phyloP scores from a whole-genome alignment of 2,888 invertebrate species.

The Pocota personata region DNA sequence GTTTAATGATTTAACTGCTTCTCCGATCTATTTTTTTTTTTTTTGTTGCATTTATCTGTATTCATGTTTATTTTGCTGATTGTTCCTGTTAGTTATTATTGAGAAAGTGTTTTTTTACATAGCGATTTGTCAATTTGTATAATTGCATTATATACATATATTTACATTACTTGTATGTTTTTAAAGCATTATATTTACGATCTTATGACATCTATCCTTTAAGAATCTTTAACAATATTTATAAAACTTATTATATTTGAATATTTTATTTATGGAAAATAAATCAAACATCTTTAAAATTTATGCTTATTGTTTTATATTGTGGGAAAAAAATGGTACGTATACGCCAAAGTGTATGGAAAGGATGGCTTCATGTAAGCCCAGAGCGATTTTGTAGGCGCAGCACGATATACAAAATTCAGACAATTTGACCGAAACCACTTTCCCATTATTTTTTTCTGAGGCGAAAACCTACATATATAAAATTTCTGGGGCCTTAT shows the following conservation, averaged over 20 bases:
- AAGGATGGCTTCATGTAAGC: too few species aligned
- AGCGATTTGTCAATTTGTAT: conserved; percentile 48
- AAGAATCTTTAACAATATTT: conserved; percentile 55
- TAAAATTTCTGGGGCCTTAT: too few species aligned
- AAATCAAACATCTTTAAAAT: conserved; percentile 48
- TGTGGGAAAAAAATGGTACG: too few species aligned
- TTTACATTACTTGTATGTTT: conserved; percentile 32
- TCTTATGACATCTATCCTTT: conserved; percentile 66
- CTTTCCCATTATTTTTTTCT: too few species aligned
- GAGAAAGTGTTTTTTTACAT: background rate
- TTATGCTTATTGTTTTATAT: background rate
- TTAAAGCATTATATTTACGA: conserved; percentile 33
- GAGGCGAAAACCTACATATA: too few species aligned
- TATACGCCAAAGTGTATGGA: too few species aligned
- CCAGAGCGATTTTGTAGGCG: too few species aligned
- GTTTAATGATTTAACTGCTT: background rate
- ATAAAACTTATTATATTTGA: conserved; percentile 46
- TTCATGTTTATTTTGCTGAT: conserved; percentile 33
- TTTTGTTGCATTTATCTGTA: conserved; percentile 8
- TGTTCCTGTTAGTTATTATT: conserved; percentile 8
- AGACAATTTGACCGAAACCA: too few species aligned
- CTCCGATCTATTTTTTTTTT: background rate
- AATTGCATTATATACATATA: conserved; percentile 31
- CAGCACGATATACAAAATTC: too few species aligned
- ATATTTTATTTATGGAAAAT: conserved; percentile 65